Conservation (phyloP, 2,113 vertebrate genomes). For the Eublepharis macularius region DNA sequence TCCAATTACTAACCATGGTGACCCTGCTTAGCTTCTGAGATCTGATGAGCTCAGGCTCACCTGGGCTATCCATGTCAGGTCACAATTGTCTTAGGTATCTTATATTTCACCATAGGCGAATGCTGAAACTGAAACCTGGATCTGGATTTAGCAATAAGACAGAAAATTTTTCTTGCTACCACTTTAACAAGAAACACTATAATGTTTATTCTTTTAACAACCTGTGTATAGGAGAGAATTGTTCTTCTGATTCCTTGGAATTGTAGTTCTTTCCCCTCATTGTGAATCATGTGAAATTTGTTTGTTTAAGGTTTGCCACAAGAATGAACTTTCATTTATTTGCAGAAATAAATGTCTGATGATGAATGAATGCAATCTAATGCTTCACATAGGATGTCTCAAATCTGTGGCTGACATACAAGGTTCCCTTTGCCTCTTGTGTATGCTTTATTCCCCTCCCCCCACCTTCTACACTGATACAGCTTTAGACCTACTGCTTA, state of each 20-base stretch:
- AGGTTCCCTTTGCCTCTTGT: neutral
- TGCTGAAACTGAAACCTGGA: slow-evolving; percentile 7
- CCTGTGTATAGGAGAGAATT: neutral
- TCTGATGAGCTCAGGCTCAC: no score
- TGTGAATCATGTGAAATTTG: neutral
- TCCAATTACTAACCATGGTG: no score
- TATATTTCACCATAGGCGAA: neutral
- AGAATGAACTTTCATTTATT: neutral
- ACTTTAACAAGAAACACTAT: neutral
- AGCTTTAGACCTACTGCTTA: neutral
- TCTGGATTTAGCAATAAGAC: slow-evolving; percentile 12
- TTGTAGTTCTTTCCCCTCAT: neutral
- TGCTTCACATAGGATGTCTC: neutral
- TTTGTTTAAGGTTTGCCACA: neutral
- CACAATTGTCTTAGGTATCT: neutral
- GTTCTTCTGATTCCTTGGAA: slow-evolving; percentile 25
- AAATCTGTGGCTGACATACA: no score
- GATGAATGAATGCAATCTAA: neutral
- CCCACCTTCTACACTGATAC: neutral
- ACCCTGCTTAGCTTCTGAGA: no score
- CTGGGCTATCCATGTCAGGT: no score
- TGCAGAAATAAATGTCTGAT: neutral
- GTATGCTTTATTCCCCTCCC: neutral
- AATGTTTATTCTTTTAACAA: neutral
- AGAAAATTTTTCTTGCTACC: neutral